These are phyloP conservation scores for Agapostemon virescens DNA, from an alignment of 2,888 invertebrate species.

Conservation along the genomic window DNA sequence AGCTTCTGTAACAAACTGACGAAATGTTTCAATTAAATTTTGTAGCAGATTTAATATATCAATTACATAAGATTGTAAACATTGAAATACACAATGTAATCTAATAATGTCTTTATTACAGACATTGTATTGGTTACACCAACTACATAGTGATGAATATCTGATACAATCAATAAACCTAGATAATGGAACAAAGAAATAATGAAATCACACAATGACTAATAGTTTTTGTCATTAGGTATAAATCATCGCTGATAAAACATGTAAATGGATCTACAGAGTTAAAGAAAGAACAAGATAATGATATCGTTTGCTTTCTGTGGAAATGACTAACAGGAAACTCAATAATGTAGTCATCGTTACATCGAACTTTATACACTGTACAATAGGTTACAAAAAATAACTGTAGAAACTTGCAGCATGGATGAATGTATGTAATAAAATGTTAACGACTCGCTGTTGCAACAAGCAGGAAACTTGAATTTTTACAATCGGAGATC, in stretches of 20 bases:
- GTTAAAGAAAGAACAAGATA: not conserved
- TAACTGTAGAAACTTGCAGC: not conserved
- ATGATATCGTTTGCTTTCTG: not conserved
- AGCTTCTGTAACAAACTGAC: not conserved
- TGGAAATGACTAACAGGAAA: not conserved
- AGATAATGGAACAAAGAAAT: conserved; percentile 22
- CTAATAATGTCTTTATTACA: conserved; percentile 29
- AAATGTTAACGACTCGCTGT: not conserved
- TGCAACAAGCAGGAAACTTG: not conserved
- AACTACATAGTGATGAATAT: conserved; percentile 17
- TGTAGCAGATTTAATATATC: not conserved
- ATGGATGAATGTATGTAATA: not conserved
- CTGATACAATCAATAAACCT: conserved; percentile 13
- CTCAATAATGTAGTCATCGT: not conserved
- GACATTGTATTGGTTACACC: not conserved
- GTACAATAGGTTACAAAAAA: not conserved
- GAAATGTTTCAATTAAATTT: not conserved
- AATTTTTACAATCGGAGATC: conserved; percentile 26
- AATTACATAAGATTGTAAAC: not conserved
- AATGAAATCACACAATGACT: conserved; percentile 30
- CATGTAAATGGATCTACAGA: not conserved
- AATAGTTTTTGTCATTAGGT: conserved; percentile 25
- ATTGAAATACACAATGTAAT: not conserved
- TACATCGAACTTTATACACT: not conserved
- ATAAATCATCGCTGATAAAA: not conserved